These are phyloP conservation scores for Drosophila sproati DNA, from an alignment of 1,140 invertebrate genomes.

Conservation along the genomic window DNA sequence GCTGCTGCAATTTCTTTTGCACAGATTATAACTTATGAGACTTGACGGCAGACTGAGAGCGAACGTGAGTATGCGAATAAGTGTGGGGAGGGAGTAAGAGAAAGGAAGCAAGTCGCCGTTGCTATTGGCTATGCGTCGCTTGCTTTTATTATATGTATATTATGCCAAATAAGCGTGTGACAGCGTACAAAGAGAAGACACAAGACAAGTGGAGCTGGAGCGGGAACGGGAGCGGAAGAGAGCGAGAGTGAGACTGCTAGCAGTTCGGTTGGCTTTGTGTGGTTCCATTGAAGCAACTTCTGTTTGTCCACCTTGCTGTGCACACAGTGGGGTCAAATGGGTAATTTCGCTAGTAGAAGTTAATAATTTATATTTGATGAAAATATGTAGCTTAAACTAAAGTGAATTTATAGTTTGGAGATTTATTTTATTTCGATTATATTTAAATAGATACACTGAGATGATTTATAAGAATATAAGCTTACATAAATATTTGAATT, in stretches of 20 bases:
- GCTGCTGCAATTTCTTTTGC: conserved; percentile 68
- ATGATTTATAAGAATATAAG: too few relatives aligned
- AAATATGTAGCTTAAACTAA: too few relatives aligned
- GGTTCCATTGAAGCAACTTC: conserved; percentile 34
- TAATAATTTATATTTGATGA: too few relatives aligned
- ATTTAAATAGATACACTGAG: too few relatives aligned
- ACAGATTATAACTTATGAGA: conserved; percentile 67
- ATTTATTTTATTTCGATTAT: too few relatives aligned
- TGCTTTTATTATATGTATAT: conserved; percentile 51
- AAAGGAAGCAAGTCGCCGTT: conserved; percentile 19
- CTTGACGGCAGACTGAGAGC: conserved; percentile 6
- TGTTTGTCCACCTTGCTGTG: conserved; percentile 23
- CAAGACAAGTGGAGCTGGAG: too few relatives aligned
- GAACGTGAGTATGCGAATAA: not conserved
- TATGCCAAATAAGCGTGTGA: conserved; percentile 46
- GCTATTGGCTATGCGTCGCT: conserved; percentile 9
- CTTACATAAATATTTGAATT: too few relatives aligned
- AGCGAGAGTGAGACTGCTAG: not conserved
- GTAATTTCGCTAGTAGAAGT: not conserved
- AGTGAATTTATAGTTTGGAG: too few relatives aligned
- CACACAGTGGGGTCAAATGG: not conserved
- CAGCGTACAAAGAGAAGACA: not conserved
- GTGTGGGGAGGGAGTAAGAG: not conserved
- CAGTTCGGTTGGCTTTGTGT: conserved; percentile 19
- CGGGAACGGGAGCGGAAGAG: not conserved